Evolutionary conservation across 2,113 vertebrate genomes (phyloP).

Genomic region (Labeo rohita): DNA sequence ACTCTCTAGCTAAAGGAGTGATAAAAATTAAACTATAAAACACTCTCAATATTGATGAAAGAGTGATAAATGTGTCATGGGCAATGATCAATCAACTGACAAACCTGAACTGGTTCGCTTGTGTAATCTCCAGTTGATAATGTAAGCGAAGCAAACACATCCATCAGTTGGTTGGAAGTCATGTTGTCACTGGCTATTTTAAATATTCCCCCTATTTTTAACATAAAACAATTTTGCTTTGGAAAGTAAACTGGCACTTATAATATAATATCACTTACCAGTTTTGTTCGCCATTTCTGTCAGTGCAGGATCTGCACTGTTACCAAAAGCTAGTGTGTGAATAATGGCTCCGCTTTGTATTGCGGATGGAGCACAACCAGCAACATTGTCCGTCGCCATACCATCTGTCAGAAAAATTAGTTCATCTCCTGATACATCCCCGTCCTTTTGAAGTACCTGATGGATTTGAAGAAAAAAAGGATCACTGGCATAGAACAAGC

Average conservation of each 20-base stretch:
- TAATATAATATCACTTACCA: constrained; percentile 51
- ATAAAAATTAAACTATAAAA: neutral
- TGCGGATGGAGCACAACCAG: constrained; percentile 53
- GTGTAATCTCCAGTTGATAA: constrained; percentile 64
- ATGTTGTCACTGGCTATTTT: constrained; percentile 61
- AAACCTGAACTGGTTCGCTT: constrained; percentile 71
- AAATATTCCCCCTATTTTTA: constrained; percentile 67
- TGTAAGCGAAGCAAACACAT: constrained; percentile 72
- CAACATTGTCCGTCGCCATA: constrained; percentile 15
- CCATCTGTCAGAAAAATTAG: constrained; percentile 71
- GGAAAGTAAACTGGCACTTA: too few relatives aligned
- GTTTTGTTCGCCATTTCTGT: constrained; percentile 65
- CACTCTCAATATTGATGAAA: neutral
- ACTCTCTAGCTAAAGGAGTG: constrained; percentile 68
- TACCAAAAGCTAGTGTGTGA: constrained; percentile 71
- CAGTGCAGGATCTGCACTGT: constrained; percentile 51
- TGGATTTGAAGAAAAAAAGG: neutral
- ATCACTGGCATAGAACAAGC: neutral
- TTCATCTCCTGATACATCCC: constrained; percentile 64
- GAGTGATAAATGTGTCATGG: neutral
- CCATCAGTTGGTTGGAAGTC: constrained; percentile 66
- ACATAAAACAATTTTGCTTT: neutral
- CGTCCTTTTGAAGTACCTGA: constrained; percentile 66
- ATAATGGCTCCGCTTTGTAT: constrained; percentile 65
- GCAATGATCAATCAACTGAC: too few relatives aligned